Base-by-base conservation (phyloP, 1,140 invertebrate genomes). In the Oncopodura yosiiana region DNA sequence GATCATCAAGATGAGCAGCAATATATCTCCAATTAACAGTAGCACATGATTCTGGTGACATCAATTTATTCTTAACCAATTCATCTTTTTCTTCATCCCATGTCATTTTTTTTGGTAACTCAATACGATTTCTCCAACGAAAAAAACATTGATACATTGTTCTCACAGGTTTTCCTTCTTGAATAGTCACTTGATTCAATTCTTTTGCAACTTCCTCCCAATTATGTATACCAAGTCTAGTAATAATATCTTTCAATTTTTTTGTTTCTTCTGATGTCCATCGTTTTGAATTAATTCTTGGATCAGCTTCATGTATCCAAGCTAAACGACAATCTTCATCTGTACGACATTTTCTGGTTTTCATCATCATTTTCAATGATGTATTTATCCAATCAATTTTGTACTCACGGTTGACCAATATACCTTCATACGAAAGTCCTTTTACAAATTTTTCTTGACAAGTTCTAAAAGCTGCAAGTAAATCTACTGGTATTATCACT, bases 21-120 rank as follows among this genome's bases (percentile, higher is more conserved):
- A 55, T 50, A 16, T 44, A n/a, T 0, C 50, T 30, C 58, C 58
- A 61, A 30, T 61, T 53, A n/a, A n/a, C n/a, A n/a, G n/a, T n/a
- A n/a, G n/a, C n/a, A n/a, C n/a, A n/a, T 14, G 41, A 41, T 3
- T 41, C 36, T 3, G 37, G 18, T 29, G 48, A 18, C 3, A 19
- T 21, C 9, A 56, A 16, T 12, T 29, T 32, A 4, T 43, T 19
- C 18, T 38, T 27, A 14, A 56, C 32, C 3, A 19, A 5, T n/a
- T 48, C 9, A 21, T 53, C 50, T 26, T 51, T 46, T 1, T 21
- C 49, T 3, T 48, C 39, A 26, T 39, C 32, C 58, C 58, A 61
- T 4, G 16, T 24, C 41, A 53, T 50, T 37, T 51, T 53, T 27
- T 56, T 45, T 2, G 58, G 34, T 11, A 36, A 43, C 3, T 52